Base-by-base conservation (phyloP, 2,113 vertebrate genomes). In the Pomatorhinus ruficollis region DNA sequence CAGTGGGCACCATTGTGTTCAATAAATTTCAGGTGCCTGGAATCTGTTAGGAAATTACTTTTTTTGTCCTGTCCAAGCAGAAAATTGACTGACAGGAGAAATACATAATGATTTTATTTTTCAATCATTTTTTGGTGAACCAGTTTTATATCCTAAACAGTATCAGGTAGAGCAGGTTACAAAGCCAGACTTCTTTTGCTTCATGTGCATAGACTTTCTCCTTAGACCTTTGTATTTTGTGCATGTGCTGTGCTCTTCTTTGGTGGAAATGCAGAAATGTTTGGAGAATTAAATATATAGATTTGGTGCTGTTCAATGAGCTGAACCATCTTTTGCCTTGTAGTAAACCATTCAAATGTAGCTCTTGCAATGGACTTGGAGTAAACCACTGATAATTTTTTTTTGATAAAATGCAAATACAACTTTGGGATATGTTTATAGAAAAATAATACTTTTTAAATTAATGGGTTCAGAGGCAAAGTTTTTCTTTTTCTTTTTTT, bases 1-100 rank as follows among this genome's bases (percentile, higher is more conserved):
- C 4, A 15, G 50, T 24, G 37, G 15, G 47, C 64, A 44, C 27
- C 1, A 0, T 60, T 0, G 0, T 30, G 44, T 77, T 70, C 9
- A 12, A 33, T 50, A 81, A 53, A 91, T 74, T 81, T 49, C 47
- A 44, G 35, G 30, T 70, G 33, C 17, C 18, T 31, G 52, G 23
- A 90, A 40, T 54, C 37, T 80, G 10, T 45, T 82, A 64, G 44
- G 37, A 12, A 54, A 53, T 61, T 18, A 28, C 14, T 35, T 68
- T 94, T 53, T 92, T 56, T 91, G 77, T 94, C 69, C 16, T 33
- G 50, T 91, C 75, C 89, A 92, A 93, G 68, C 83, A 94, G 93
- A 97, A 96, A 96, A 72, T 33, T 5, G 21, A 44, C 83, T 79
- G 54, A 49, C 49, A 60, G 75, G 64, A 69, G 56, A 93, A 80